These are phyloP conservation scores for Pheosia gnoma DNA, from an alignment of 2,888 invertebrate species.

Conservation along the genomic window DNA sequence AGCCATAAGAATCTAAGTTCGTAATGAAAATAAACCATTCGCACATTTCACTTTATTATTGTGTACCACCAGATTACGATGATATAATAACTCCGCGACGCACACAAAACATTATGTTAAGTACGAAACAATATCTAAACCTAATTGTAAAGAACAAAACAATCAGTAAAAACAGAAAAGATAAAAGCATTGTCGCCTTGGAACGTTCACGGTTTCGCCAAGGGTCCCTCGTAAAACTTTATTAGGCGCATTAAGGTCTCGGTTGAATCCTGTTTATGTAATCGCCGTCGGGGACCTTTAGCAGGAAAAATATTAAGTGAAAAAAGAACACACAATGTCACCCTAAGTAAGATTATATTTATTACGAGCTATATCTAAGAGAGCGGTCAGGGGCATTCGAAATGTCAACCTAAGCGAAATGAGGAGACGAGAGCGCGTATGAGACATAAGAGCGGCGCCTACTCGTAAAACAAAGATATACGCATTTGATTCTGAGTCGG, in stretches of 20 bases:
- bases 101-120: constrained; percentile 19
- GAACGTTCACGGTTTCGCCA: constrained; percentile 79
- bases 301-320: constrained; percentile 82
- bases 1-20: no score
- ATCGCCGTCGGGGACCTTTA: constrained; percentile 81
- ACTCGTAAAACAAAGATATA: constrained; percentile 36
- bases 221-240: constrained; percentile 80
- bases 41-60: background rate
- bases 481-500: constrained; percentile 34
- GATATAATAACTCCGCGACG: background rate
- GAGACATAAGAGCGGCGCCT: constrained; percentile 29
- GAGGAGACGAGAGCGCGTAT: constrained; percentile 42
- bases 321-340: constrained; percentile 77
- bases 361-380: constrained; percentile 56
- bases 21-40: background rate
- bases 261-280: constrained; percentile 83
- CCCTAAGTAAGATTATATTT: constrained; percentile 72
- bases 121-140: constrained; percentile 50
- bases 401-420: constrained; percentile 48
- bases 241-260: constrained; percentile 80
- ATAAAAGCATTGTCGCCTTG: constrained; percentile 83
- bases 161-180: constrained; percentile 81
- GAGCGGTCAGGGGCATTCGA: constrained; percentile 49
- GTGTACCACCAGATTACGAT: background rate
- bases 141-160: constrained; percentile 73